phyloP scores from a whole-genome alignment of 2,113 vertebrate genomes.

The Pontoporia blainvillei region DNA sequence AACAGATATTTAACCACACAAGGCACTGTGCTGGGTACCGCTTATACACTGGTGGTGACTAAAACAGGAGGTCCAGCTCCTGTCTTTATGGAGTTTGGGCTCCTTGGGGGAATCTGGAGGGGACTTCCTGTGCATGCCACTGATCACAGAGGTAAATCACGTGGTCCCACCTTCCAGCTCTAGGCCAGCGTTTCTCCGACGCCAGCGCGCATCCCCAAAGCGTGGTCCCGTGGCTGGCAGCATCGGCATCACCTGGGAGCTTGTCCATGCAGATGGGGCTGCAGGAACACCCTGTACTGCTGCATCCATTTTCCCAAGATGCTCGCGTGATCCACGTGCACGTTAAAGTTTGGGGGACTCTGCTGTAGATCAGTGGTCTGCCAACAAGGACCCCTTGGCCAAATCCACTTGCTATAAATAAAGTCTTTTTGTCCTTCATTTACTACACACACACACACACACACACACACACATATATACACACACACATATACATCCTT shows the following conservation, averaged over 20 bases:
- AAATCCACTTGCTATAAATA: neutral
- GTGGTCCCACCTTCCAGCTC: rapidly evolving
- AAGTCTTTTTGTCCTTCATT: neutral
- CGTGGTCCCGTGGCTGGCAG: rapidly evolving
- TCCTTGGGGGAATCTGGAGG: rapidly evolving
- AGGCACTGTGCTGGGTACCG: neutral
- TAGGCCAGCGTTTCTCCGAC: too few species aligned
- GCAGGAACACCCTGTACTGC: rapidly evolving
- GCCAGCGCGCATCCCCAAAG: rapidly evolving
- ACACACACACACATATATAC: neutral
- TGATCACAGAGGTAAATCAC: neutral
- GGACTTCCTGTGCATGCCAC: rapidly evolving
- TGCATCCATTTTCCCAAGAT: neutral
- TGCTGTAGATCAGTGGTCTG: neutral
- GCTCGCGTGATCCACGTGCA: rapidly evolving
- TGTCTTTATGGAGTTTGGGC: neutral
- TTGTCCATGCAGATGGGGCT: rapidly evolving
- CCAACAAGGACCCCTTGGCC: neutral
- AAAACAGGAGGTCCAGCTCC: neutral
- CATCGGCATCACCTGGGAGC: too few species aligned
- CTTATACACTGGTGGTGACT: too few species aligned
- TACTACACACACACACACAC: neutral
- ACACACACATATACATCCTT: neutral
- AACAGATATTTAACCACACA: rapidly evolving
- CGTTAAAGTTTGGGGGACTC: rapidly evolving